Evolutionary conservation across 2,888 invertebrate species (phyloP).

Genomic region (Odontocolon sp.): DNA sequence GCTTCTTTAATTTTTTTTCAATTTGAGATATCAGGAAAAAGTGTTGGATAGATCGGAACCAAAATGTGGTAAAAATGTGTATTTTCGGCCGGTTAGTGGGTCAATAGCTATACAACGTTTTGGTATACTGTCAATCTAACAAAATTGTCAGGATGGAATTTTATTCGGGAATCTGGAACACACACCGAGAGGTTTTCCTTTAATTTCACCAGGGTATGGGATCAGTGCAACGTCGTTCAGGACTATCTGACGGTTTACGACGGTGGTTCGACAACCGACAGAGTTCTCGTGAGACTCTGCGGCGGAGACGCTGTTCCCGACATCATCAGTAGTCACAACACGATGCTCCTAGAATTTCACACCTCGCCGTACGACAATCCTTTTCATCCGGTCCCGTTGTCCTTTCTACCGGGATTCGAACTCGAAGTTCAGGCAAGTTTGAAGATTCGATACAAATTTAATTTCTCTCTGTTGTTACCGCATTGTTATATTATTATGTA

Average conservation of each 20-base stretch:
- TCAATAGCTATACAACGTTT: too few species aligned
- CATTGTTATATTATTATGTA: too few species aligned
- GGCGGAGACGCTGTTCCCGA: constrained; percentile 92
- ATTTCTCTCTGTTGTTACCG: constrained; percentile 14
- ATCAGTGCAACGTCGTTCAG: constrained; percentile 91
- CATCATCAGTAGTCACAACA: constrained; percentile 89
- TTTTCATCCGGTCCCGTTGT: constrained; percentile 89
- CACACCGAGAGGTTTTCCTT: background rate
- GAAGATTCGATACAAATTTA: constrained; percentile 1
- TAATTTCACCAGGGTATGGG: constrained; percentile 85
- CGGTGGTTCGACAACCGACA: constrained; percentile 87
- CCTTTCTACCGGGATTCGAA: constrained; percentile 91
- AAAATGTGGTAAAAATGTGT: too few species aligned
- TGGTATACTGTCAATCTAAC: too few species aligned
- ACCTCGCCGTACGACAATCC: constrained; percentile 92
- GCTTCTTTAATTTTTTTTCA: too few species aligned
- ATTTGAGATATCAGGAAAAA: too few species aligned
- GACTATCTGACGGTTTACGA: constrained; percentile 92
- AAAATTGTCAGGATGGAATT: background rate
- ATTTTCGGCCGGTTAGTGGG: too few species aligned
- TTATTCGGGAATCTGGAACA: background rate
- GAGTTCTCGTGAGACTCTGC: constrained; percentile 89
- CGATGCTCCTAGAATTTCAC: constrained; percentile 90
- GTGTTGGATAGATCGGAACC: too few species aligned
- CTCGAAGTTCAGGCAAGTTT: constrained; percentile 88